Percentiles rank a stretch among this genome's conserved stretches.
Evolutionary conservation across 2,888 invertebrate species (phyloP).

Genomic region (Choreutis nemorana): DNA sequence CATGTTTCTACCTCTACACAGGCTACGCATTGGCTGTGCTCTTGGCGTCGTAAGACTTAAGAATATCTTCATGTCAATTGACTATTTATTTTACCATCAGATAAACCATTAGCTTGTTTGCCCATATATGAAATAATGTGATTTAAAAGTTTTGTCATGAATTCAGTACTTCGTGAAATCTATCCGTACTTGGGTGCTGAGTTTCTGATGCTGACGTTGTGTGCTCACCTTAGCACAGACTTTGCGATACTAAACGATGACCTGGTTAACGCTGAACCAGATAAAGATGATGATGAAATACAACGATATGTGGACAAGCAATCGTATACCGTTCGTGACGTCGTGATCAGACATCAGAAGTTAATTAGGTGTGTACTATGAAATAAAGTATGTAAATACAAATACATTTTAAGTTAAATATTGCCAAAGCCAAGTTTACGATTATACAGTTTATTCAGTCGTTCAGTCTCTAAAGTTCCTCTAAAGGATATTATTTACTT

Average conservation of each 20-base stretch:
- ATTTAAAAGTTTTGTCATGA: not conserved
- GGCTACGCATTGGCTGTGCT: too few species aligned
- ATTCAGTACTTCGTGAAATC: constrained; percentile 24
- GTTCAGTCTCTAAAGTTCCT: constrained; percentile 10
- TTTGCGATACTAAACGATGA: not conserved
- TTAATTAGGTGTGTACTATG: constrained; percentile 23
- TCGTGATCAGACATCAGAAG: constrained; percentile 28
- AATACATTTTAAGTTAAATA: constrained; percentile 1
- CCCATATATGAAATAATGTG: not conserved
- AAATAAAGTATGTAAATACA: not conserved
- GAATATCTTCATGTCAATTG: too few species aligned
- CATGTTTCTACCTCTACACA: too few species aligned
- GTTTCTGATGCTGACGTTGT: not conserved
- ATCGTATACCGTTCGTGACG: too few species aligned
- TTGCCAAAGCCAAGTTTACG: constrained; percentile 6
- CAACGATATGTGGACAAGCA: not conserved
- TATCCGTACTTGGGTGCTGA: constrained; percentile 9
- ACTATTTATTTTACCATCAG: not conserved
- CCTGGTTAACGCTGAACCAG: not conserved
- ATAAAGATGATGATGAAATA: not conserved
- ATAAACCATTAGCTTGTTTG: not conserved
- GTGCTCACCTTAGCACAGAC: not conserved
- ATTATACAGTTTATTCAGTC: constrained; percentile 7
- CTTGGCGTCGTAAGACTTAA: too few species aligned
- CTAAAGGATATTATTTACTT: constrained; percentile 9